Conservation (phyloP, 2,888 invertebrate genomes). For the Molorchus minor region DNA sequence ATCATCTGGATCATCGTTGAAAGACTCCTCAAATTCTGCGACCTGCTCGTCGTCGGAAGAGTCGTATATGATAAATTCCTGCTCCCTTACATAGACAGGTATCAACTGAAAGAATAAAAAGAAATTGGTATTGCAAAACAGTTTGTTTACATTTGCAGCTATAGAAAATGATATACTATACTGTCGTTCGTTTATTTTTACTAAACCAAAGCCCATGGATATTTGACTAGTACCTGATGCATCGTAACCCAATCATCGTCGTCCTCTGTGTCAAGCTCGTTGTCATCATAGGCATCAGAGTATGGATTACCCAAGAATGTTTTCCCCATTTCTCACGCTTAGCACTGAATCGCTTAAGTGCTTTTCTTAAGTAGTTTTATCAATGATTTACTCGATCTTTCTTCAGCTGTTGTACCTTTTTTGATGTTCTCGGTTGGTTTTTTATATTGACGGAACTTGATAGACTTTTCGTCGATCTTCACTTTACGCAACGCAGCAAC, state of each 20-base stretch:
- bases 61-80: background rate
- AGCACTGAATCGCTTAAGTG: constrained; percentile 18
- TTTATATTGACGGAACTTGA: constrained; percentile 38
- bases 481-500: constrained; percentile 40
- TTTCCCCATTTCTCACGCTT: constrained; percentile 37
- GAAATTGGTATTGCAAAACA: too few relatives aligned
- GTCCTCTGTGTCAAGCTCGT: constrained; percentile 34
- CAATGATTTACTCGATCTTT: constrained; percentile 25
- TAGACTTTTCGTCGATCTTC: constrained; percentile 48
- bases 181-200: too few relatives aligned
- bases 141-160: too few relatives aligned
- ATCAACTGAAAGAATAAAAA: too few relatives aligned
- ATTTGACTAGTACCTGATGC: too few relatives aligned
- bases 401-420: constrained; percentile 6
- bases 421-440: constrained; percentile 16
- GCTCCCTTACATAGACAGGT: too few relatives aligned
- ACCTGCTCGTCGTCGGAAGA: constrained; percentile 28
- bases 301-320: constrained; percentile 46
- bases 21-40: too few relatives aligned
- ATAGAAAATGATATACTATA: too few relatives aligned
- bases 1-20: constrained; percentile 27
- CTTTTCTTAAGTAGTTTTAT: constrained; percentile 32
- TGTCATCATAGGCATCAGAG: constrained; percentile 39
- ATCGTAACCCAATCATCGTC: constrained; percentile 38
- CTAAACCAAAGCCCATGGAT: too few relatives aligned